phyloP scores from a whole-genome alignment of 2,888 invertebrate species.

The Ochropacha duplaris region DNA sequence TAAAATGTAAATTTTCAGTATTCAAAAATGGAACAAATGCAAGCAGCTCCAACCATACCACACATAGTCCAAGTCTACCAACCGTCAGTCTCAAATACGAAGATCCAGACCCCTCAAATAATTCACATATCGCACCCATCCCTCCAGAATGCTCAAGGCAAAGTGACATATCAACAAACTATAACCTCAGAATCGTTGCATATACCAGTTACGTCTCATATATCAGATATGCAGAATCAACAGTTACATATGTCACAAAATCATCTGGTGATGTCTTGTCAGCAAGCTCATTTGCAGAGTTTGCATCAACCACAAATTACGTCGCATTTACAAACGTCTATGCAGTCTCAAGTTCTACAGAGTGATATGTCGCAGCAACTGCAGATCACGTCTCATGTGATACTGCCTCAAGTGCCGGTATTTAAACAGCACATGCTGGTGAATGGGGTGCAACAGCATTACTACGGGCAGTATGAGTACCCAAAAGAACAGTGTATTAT shows the following conservation, averaged over 20 bases:
- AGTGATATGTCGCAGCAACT: constrained; percentile 56
- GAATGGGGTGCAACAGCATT: constrained; percentile 56
- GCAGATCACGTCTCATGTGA: constrained; percentile 65
- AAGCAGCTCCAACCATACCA: constrained; percentile 49
- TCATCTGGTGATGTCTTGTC: constrained; percentile 68
- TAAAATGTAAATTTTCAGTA: neutral
- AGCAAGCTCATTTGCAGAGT: constrained; percentile 59
- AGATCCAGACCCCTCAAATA: constrained; percentile 52
- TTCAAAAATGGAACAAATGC: constrained; percentile 66
- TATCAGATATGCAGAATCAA: constrained; percentile 51
- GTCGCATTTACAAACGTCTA: constrained; percentile 6
- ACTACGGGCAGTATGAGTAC: constrained; percentile 62
- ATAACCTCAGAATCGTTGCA: constrained; percentile 58
- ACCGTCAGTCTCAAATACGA: constrained; percentile 42
- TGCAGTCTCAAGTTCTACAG: constrained; percentile 49
- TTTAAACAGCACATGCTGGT: constrained; percentile 64
- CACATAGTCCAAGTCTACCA: constrained; percentile 71
- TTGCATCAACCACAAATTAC: constrained; percentile 27
- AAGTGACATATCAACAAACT: constrained; percentile 63
- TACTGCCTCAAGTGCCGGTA: constrained; percentile 58
- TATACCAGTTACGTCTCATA: constrained; percentile 52
- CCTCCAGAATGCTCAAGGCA: constrained; percentile 55
- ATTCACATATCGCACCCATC: constrained; percentile 62
- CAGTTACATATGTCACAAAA: constrained; percentile 53
- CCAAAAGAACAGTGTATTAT: constrained; percentile 57